Evolutionary conservation across 2,797 vertebrate genomes (phyloP).

Genomic region (Nasua narica): DNA sequence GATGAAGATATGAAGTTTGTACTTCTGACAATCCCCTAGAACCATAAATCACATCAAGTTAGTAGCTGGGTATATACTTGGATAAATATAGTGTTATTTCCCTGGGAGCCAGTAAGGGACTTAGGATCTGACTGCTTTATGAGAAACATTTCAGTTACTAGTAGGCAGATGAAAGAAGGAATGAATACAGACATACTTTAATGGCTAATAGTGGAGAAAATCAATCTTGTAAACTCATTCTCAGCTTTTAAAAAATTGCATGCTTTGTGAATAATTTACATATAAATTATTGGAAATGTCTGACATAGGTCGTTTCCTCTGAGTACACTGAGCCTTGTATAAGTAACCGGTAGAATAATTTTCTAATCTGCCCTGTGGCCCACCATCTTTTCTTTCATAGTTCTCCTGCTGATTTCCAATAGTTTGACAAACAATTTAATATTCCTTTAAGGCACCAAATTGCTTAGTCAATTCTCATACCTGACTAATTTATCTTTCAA

Average conservation of each 20-base stretch:
- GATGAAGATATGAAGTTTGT: not conserved
- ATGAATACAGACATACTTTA: not conserved
- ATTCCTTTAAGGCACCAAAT: not conserved
- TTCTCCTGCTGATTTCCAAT: not conserved
- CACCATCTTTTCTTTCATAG: not conserved
- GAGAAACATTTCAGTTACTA: not conserved
- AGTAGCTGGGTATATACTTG: not conserved
- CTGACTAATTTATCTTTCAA: not conserved
- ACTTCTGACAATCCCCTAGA: not conserved
- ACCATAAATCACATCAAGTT: not conserved
- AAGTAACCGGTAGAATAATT: not conserved
- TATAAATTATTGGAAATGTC: not conserved
- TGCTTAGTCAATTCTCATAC: not conserved
- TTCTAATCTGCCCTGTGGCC: not conserved
- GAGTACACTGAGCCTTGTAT: not conserved
- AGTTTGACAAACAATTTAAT: not conserved
- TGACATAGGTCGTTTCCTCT: not conserved
- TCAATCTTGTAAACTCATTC: not conserved
- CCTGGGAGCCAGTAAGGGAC: not conserved
- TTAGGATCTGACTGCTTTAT: not conserved
- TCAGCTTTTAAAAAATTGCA: not conserved
- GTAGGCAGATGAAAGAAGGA: not conserved
- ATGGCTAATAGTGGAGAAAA: not conserved
- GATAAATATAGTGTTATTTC: constrained; percentile 9
- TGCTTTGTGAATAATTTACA: not conserved